Percentiles rank a stretch among this genome's conserved stretches.
Evolutionary conservation across 2,888 invertebrate genomes (phyloP).

Genomic region (Nomada fucata): DNA sequence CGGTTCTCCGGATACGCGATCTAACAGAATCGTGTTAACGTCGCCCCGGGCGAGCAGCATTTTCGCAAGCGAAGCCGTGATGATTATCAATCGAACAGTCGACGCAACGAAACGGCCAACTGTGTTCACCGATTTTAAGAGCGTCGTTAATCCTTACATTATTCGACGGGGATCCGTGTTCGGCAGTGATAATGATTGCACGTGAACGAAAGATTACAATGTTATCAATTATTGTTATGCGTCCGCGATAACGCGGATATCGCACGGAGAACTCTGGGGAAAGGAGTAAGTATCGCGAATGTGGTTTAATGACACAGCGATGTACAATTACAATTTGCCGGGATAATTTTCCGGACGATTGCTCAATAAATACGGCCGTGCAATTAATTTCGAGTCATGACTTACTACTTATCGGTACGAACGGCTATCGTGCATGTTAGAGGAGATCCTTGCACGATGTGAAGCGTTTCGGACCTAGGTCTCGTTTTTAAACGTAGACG

Average conservation of each 20-base stretch:
- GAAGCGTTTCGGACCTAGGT: constrained; percentile 1
- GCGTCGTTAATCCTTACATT: not conserved
- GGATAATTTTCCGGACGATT: too few species aligned
- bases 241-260: constrained; percentile 31
- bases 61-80: not conserved
- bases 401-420: not conserved
- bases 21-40: not conserved
- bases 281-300: not conserved
- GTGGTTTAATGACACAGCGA: too few species aligned
- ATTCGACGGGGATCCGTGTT: not conserved
- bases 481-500: constrained; percentile 5
- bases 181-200: not conserved
- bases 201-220: not conserved
- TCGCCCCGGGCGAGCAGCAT: not conserved
- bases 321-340: too few species aligned
- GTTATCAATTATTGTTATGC: constrained; percentile 14
- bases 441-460: not conserved
- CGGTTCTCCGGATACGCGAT: not conserved
- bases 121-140: not conserved
- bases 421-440: too few species aligned
- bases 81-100: not conserved
- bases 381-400: not conserved
- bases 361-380: not conserved
- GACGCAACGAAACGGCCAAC: not conserved
- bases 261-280: not conserved